Evolutionary conservation across 2,113 vertebrate genomes (phyloP).

Genomic region (Mohoua ochrocephala): DNA sequence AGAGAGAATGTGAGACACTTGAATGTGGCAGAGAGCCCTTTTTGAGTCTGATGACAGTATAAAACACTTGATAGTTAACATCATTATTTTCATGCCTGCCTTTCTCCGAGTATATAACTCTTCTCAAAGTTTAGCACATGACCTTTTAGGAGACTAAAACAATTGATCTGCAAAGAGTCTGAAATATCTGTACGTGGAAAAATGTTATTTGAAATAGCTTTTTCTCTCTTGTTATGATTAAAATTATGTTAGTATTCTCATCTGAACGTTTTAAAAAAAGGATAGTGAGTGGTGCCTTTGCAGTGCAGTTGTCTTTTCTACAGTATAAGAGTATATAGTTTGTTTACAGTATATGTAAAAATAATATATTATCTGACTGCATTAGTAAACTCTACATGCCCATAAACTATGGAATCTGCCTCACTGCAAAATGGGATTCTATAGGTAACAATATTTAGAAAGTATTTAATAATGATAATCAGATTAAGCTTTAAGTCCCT

Average conservation of each 20-base stretch:
- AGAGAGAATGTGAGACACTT: neutral
- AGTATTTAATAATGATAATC: neutral
- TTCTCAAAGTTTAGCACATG: neutral
- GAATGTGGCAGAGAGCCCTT: neutral
- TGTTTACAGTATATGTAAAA: neutral
- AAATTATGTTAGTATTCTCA: neutral
- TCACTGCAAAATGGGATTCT: neutral
- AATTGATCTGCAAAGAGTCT: neutral
- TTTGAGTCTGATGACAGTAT: neutral
- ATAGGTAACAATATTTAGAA: neutral
- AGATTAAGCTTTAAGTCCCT: neutral
- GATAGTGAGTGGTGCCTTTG: neutral
- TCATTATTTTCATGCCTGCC: neutral
- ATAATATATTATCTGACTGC: neutral
- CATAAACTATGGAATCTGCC: neutral
- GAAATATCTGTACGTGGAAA: neutral
- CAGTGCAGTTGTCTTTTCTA: neutral
- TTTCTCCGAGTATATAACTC: neutral
- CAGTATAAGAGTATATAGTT: neutral
- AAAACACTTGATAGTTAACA: neutral
- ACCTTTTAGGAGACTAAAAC: neutral
- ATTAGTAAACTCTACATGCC: neutral
- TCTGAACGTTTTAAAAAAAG: neutral
- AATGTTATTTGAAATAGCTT: neutral
- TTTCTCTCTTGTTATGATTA: neutral